Percentiles rank a stretch among this genome's conserved stretches.
Conservation (phyloP, 2,797 vertebrate genomes). For the Clarias platycephalus region DNA sequence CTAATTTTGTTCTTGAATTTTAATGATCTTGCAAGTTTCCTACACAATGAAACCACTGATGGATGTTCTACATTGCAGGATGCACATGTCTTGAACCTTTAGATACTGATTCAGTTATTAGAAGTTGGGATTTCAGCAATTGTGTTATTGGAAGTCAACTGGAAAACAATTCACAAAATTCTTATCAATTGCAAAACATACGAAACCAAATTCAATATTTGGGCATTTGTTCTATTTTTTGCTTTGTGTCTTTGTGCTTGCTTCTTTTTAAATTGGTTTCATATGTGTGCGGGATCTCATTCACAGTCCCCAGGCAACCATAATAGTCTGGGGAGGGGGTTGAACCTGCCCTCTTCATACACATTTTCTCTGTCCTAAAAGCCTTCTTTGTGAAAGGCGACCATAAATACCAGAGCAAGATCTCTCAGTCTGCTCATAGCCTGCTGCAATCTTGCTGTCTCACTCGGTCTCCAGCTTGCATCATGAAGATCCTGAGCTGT, state of each 20-base stretch:
- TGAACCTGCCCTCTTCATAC: slow-evolving; percentile 36
- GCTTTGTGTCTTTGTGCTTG: not conserved
- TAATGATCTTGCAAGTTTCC: not conserved
- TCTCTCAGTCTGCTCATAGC: not conserved
- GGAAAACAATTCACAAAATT: not conserved
- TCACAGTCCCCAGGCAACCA: slow-evolving; percentile 50
- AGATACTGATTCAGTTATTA: not conserved
- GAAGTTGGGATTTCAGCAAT: not conserved
- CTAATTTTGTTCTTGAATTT: slow-evolving; percentile 14
- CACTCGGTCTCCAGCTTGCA: slow-evolving; percentile 47
- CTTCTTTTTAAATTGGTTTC: slow-evolving; percentile 48
- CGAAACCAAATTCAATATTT: slow-evolving; percentile 16
- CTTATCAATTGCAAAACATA: not conserved
- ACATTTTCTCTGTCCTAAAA: slow-evolving; percentile 49
- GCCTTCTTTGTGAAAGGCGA: slow-evolving; percentile 62
- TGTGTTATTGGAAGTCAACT: not conserved
- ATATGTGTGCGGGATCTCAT: slow-evolving; percentile 52
- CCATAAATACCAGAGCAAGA: slow-evolving; percentile 61
- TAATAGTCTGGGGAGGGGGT: slow-evolving; percentile 10
- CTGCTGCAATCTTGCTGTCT: slow-evolving; percentile 11
- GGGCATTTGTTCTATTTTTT: slow-evolving; percentile 3
- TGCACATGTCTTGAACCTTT: not conserved
- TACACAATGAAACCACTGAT: slow-evolving; percentile 1
- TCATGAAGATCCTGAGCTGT: slow-evolving; percentile 73
- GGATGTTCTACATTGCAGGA: not conserved